phyloP scores from a whole-genome alignment of 2,113 vertebrate species.

The Hemichromis elongatus region DNA sequence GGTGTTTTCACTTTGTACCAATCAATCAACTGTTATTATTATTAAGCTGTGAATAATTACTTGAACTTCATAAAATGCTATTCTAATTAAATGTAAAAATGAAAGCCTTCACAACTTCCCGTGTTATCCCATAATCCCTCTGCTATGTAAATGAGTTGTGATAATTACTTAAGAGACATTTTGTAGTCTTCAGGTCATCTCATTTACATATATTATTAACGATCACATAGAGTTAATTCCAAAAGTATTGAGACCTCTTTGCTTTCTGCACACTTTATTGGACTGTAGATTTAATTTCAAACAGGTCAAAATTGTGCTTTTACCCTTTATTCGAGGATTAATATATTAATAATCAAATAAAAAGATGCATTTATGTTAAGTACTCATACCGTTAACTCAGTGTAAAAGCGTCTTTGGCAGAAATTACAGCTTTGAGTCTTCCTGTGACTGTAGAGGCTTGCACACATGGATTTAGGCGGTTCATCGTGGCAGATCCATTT shows the following conservation, averaged over 20 bases:
- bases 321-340: background rate
- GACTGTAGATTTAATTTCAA: background rate
- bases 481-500: background rate
- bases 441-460: background rate
- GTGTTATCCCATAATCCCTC: background rate
- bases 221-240: background rate
- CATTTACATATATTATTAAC: background rate
- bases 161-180: background rate
- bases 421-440: background rate
- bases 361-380: background rate
- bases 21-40: background rate
- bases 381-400: background rate
- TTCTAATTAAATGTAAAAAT: background rate
- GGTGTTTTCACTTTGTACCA: background rate
- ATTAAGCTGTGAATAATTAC: background rate
- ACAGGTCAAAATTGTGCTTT: background rate
- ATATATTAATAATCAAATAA: background rate
- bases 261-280: background rate
- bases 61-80: background rate
- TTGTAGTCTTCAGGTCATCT: background rate
- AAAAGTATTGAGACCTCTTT: background rate
- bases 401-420: background rate
- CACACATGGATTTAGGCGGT: fast-evolving
- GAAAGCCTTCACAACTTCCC: background rate
- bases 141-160: background rate